Evolutionary conservation across 2,888 invertebrate genomes (phyloP), one percentile per base, ranked within the genome.

Genomic region (Volucella inanis): DNA sequence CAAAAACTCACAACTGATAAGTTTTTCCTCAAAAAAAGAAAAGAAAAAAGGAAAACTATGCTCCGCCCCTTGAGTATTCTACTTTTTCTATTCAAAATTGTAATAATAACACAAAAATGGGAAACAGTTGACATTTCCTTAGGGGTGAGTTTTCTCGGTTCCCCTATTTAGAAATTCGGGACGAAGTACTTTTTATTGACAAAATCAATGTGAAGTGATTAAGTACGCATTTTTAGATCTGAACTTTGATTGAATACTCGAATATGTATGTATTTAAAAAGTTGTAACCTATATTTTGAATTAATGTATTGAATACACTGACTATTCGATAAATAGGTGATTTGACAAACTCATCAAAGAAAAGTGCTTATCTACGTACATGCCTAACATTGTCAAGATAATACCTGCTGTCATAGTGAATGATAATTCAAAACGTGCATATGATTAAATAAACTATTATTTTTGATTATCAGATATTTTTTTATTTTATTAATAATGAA

Each of bases 1-100:
- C 90, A 91, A 90, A 91, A 90, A 90, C 91, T 90, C 90, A 90
- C 90, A 91, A 91, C 90, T 91, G 90, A 89, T 89, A 90, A 88
- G 90, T 90, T 91, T 91, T 91, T 90, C 91, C 91, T 90, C 90
- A 90, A 91, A 91, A 91, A 89, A 22, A 22, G 22, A 22, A 31
- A 31, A 31, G 31, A 31, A 31, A 31, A 3, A 88, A 89, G 89
- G 89, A 90, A 90, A 90, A 90, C 89, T 89, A 90, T 88, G 90
- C 90, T 90, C 90, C 90, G 90, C 90, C 90, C 89, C 90, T 90
- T 68, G 71, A 18, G 68, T 64, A 72, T 89, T 89, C 87, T 57
- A 75, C 71, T 87, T 67, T 61, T 87, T 62, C 38, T 47, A 41
- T 75, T 84, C 59, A 80, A 85, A 80, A 84, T 18, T 76, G 55